Base-by-base conservation (phyloP, 2,888 invertebrate species). In the Clivina fossor region DNA sequence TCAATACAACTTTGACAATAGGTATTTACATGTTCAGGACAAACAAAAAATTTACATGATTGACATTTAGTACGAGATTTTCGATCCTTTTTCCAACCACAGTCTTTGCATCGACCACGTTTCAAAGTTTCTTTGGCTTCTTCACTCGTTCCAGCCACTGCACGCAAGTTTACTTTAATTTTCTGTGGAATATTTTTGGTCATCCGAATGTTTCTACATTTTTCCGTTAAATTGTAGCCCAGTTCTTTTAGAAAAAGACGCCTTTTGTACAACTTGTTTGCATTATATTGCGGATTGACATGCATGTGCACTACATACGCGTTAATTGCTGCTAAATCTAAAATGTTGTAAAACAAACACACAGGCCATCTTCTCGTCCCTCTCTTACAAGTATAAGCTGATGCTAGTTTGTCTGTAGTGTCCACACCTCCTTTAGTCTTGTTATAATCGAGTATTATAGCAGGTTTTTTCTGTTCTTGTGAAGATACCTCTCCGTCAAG, bases 341-440 rank as follows among this genome's bases (percentile, higher is more conserved):
- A 9, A 7, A 51, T 28, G n/a, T 18, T 51, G 16, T 37, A 37
- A 11, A 37, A 37, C n/a, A 47, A 9, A 47, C 32, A 19, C 16
- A 48, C 33, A 33, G 48, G 48, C 33, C 48, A 48, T 19, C 33
- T 30, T 33, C 33, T 33, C 16, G 47, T 33, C 19, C 35, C 33
- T 48, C 48, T 48, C 13, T 18, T 33, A 11, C 33, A 33, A 8
- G 48, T 33, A 19, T 48, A 48, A 4, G 35, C 20, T 19, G 48
- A 30, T 32, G 33, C 32, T 33, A 35, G 20, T 48, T 48, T 33
- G 19, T 33, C 47, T n/a, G 32, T 9, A n/a, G 19, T 18, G 15
- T 37, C 38, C 11, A n/a, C n/a, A n/a, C n/a, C n/a, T n/a, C n/a
- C n/a, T 33, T 33, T 33, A 8, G 33, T 11, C 3, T 33, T 33